phyloP scores from a whole-genome alignment of 2,797 vertebrate species.

The Pagetopsis macropterus region DNA sequence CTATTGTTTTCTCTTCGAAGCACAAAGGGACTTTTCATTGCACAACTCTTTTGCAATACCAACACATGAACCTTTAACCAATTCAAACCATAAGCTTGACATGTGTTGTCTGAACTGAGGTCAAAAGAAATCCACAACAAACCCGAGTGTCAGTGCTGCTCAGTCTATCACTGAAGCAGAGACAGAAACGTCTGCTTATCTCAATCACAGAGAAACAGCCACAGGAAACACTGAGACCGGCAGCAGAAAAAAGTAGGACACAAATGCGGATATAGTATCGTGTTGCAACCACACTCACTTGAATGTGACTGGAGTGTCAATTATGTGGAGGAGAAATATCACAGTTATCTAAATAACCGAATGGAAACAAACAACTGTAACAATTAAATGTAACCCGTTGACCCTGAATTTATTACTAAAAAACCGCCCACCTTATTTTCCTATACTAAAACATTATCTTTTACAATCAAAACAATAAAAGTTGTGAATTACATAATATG shows the following conservation, averaged over 20 bases:
- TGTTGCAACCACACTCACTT: constrained; percentile 58
- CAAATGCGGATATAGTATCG: constrained; percentile 69
- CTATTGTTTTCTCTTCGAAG: no score
- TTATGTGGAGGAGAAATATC: constrained; percentile 23
- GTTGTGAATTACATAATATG: neutral
- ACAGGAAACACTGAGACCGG: constrained; percentile 61
- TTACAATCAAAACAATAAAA: constrained; percentile 11
- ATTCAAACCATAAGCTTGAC: neutral
- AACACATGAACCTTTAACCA: no score
- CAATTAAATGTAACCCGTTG: neutral
- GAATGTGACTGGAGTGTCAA: constrained; percentile 50
- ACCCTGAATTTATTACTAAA: neutral
- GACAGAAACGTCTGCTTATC: constrained; percentile 41
- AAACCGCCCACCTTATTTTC: neutral
- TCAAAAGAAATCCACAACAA: constrained; percentile 21
- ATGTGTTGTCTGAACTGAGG: constrained; percentile 1
- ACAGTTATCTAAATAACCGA: neutral
- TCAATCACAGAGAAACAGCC: constrained; percentile 39
- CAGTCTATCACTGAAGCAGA: constrained; percentile 1
- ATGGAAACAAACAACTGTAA: constrained; percentile 16
- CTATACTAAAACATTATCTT: neutral
- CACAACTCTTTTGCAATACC: no score
- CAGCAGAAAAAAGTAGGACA: constrained; percentile 56
- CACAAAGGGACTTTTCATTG: no score
- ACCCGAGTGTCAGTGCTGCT: neutral